Percentiles rank a stretch among this genome's conserved stretches.
These are phyloP conservation scores for Vipera ursinii DNA, from an alignment of 2,797 vertebrate genomes.

Conservation along the genomic window DNA sequence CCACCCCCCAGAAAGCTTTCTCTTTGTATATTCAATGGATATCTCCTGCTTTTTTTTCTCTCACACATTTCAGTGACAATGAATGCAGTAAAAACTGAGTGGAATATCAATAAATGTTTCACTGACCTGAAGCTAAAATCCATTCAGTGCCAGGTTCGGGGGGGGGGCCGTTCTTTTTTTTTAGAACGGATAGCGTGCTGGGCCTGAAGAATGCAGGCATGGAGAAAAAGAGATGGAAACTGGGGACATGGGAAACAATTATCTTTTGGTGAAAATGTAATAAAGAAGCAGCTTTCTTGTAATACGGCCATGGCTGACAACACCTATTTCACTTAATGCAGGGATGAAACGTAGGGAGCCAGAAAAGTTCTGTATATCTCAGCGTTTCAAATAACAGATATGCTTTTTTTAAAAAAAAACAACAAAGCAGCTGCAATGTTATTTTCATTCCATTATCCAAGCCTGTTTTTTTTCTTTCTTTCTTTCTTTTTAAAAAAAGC, in stretches of 20 bases:
- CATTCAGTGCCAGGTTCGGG: conserved; percentile 32
- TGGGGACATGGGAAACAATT: conserved; percentile 48
- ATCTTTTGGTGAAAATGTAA: conserved; percentile 39
- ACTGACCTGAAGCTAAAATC: conserved; percentile 63
- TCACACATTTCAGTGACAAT: conserved; percentile 56
- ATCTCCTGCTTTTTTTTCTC: conserved; percentile 18
- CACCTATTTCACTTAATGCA: conserved; percentile 8
- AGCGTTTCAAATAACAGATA: not conserved
- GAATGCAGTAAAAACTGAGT: conserved; percentile 50
- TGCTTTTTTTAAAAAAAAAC: not conserved
- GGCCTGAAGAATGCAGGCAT: conserved; percentile 60
- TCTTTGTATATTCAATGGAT: conserved; percentile 22
- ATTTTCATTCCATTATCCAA: not conserved
- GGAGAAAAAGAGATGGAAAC: conserved; percentile 57
- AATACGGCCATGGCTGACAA: not conserved
- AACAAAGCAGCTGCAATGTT: not conserved
- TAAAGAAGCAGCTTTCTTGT: not conserved
- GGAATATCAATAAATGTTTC: conserved; percentile 70
- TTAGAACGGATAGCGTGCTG: conserved; percentile 58
- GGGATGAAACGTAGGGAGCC: not conserved
- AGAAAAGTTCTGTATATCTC: not conserved
- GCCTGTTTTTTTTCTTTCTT: not conserved
- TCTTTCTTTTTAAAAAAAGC: not conserved
- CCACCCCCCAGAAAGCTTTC: not conserved
- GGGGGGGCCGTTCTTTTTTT: conserved; percentile 13